Evolutionary conservation across 2,113 vertebrate species (phyloP).

Genomic region (Cebus imitator): DNA sequence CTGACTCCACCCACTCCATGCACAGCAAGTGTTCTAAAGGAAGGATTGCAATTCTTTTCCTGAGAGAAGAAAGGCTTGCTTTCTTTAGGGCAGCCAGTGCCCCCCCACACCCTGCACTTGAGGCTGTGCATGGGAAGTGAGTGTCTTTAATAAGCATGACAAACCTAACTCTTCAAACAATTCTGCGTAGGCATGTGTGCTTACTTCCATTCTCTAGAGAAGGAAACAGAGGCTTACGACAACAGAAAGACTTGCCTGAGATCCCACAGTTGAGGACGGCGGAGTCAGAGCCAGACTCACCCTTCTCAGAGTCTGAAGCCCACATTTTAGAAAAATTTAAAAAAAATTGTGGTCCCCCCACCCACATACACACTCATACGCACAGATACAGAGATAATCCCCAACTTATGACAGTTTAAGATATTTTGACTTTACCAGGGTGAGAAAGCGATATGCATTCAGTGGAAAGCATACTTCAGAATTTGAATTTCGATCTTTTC

Average conservation of each 20-base stretch:
- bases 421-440: background rate
- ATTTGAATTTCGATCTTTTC: background rate
- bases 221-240: background rate
- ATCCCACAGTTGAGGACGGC: background rate
- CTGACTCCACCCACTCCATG: background rate
- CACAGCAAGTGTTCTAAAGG: background rate
- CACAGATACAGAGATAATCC: background rate
- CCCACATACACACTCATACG: background rate
- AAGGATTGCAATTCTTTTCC: background rate
- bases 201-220: background rate
- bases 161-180: background rate
- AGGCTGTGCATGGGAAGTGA: background rate
- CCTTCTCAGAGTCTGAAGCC: background rate
- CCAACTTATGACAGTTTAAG: background rate
- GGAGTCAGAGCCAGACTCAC: background rate
- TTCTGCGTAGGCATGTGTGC: background rate
- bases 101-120: background rate
- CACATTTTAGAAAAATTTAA: background rate
- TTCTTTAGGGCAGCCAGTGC: background rate
- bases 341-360: background rate
- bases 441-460: background rate
- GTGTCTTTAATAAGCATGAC: background rate
- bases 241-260: background rate
- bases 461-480: background rate
- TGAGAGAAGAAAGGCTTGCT: background rate